phyloP scores from a whole-genome alignment of 1,140 invertebrate genomes.

The Drosophila subpulchrella region DNA sequence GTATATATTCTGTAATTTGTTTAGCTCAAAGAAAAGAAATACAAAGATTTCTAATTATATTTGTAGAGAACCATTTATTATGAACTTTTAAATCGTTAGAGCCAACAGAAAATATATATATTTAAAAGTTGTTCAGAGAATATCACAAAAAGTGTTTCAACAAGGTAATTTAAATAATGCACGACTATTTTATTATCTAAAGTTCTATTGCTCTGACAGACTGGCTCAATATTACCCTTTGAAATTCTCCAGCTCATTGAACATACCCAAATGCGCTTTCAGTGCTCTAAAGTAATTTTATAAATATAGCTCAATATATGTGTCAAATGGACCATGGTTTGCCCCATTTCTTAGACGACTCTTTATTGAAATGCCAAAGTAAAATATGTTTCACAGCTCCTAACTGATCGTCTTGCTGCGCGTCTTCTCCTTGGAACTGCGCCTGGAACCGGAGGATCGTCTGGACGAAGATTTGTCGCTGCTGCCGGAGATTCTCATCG shows the following conservation, averaged over 20 bases:
- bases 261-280: constrained; percentile 9
- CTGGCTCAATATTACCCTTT: too few species aligned
- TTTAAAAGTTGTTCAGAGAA: not conserved
- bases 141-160: too few species aligned
- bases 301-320: constrained; percentile 16
- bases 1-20: too few species aligned
- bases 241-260: not conserved
- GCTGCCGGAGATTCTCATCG: constrained; percentile 85
- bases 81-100: not conserved
- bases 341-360: not conserved
- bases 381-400: not conserved
- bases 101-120: not conserved
- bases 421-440: constrained; percentile 66
- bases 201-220: too few species aligned
- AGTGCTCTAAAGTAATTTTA: constrained; percentile 13
- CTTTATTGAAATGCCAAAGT: constrained; percentile 3
- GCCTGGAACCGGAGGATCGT: constrained; percentile 69
- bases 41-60: not conserved
- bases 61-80: not conserved
- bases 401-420: constrained; percentile 67
- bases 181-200: too few species aligned
- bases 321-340: constrained; percentile 5
- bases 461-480: constrained; percentile 81
- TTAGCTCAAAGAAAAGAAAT: too few species aligned
- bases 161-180: too few species aligned